phyloP scores from a whole-genome alignment of 2,113 vertebrate genomes.

The Bubalus kerabau region DNA sequence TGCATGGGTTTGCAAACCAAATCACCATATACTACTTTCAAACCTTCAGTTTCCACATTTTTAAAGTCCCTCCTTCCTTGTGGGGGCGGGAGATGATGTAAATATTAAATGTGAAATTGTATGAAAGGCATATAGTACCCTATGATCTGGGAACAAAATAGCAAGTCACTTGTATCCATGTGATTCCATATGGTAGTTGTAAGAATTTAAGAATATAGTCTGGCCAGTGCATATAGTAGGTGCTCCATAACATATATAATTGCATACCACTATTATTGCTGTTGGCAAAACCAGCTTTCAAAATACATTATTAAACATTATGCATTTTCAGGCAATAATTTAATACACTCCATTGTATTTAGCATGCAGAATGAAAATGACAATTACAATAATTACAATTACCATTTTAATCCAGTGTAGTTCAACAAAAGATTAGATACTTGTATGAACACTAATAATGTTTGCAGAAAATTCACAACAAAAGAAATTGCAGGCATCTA shows the following conservation, averaged over 20 bases:
- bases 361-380: conserved; percentile 62
- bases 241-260: neutral
- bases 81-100: neutral
- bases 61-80: neutral
- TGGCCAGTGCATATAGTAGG: neutral
- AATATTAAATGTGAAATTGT: neutral
- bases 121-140: neutral
- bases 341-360: conserved; percentile 36
- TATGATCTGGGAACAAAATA: neutral
- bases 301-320: conserved; percentile 50
- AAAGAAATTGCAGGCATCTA: conserved; percentile 27
- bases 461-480: conserved; percentile 57
- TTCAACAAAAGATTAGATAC: conserved; percentile 63
- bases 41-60: neutral
- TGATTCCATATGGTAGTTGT: neutral
- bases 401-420: conserved; percentile 57
- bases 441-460: conserved; percentile 50
- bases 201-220: neutral
- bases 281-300: conserved; percentile 49
- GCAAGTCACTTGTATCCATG: neutral
- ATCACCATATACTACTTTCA: neutral
- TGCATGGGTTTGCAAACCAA: neutral
- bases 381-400: conserved; percentile 64
- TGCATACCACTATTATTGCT: neutral
- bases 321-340: conserved; percentile 55